Base-by-base conservation (phyloP, 2,113 vertebrate species). In the Leiothrix lutea region DNA sequence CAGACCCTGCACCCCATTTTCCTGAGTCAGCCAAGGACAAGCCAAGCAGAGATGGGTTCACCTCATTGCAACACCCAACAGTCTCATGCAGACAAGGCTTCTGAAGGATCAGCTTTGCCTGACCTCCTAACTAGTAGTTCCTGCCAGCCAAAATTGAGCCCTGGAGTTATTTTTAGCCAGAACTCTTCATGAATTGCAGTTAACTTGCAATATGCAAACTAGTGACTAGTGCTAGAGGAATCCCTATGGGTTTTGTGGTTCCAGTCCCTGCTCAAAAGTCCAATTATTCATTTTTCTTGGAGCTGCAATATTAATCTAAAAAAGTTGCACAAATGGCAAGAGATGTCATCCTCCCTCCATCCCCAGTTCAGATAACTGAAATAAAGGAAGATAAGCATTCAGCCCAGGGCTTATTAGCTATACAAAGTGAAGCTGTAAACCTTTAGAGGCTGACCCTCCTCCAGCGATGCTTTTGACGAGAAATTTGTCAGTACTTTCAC, bases 161-260 rank as follows among this genome's bases (percentile, higher is more conserved):
- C 72, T 57, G 36, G 20, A 67, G 82, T 90, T 97, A 96, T 94
- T 96, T 96, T 96, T 94, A 97, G 92, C 57, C 83, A 77, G 78
- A 88, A 92, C 38, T 29, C 84, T 89, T 92, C 84, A 89, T 92
- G 92, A 93, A 96, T 85, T 89, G 83, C 92, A 94, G 92, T 94
- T 96, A 97, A 96, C 93, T 95, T 67, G 16, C 50, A 91, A 87
- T 92, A 96, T 95, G 91, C 94, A 96, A 96, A 96, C 88, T 87
- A 96, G 92, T 84, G 56, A 95, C 95, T 93, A 92, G 86, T 89
- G 94, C 92, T 84, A 78, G 88, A 94, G 80, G 75, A 96, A 86
- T 96, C 92, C 92, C 95, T 88, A 78, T 81, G 88, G 92, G 85
- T 95, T 94, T 95, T 0, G 0, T 81, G 86, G 90, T 94, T 94